Percentiles rank a stretch among this genome's conserved stretches.
phyloP scores from a whole-genome alignment of 2,797 vertebrate species.

The Parotocinclus haroldoi region DNA sequence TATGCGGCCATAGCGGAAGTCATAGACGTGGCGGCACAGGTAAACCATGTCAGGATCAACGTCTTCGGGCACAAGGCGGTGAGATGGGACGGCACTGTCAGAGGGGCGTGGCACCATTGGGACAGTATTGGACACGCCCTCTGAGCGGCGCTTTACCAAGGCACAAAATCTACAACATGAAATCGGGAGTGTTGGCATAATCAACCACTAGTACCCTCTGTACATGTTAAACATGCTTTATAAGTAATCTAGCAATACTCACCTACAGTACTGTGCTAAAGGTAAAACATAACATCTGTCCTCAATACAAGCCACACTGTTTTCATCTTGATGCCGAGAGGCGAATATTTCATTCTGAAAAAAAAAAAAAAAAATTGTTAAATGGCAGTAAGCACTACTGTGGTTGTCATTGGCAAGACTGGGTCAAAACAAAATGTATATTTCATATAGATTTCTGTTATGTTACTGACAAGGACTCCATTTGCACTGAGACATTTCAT shows the following conservation, averaged over 20 bases:
- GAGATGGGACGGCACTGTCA: constrained; percentile 86
- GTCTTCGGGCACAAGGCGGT: constrained; percentile 92
- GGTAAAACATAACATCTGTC: constrained; percentile 98
- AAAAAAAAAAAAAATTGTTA: constrained; percentile 37
- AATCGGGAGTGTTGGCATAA: neutral
- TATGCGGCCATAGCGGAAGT: constrained; percentile 95
- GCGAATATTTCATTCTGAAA: constrained; percentile 98
- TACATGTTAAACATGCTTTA: too few relatives aligned
- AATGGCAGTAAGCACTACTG: neutral
- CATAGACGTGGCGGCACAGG: constrained; percentile 96
- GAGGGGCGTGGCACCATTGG: constrained; percentile 84
- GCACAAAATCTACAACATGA: constrained; percentile 89
- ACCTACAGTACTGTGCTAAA: constrained; percentile 99
- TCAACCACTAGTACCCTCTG: neutral
- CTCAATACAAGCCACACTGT: constrained; percentile 98
- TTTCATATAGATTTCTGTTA: too few relatives aligned
- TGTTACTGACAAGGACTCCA: too few relatives aligned
- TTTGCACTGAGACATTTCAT: too few relatives aligned
- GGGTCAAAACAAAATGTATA: neutral
- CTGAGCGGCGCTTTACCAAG: constrained; percentile 93
- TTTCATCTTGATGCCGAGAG: constrained; percentile 97
- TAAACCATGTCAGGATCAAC: constrained; percentile 95
- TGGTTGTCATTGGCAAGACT: neutral
- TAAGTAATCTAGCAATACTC: constrained; percentile 44
- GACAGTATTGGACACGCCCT: constrained; percentile 81